A percentile compares a stretch with the other conserved stretches of the same genome.
Conservation (phyloP, 2,888 invertebrate genomes). For the Seira ritae region DNA sequence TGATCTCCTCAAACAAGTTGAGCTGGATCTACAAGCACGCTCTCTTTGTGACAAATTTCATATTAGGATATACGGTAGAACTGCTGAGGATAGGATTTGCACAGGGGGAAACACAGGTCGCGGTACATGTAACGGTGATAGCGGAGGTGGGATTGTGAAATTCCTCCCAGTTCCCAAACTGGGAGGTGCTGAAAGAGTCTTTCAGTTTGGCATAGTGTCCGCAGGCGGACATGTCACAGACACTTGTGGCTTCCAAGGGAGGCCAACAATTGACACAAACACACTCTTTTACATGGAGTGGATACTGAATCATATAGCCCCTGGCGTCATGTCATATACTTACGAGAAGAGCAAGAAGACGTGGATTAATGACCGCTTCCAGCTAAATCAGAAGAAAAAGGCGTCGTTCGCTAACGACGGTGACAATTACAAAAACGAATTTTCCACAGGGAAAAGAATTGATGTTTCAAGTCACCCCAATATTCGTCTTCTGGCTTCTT, state of each 20-base stretch:
- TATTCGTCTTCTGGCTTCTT: constrained; percentile 4
- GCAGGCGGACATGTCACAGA: constrained; percentile 54
- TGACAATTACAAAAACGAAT: constrained; percentile 39
- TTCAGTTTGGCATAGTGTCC: constrained; percentile 67
- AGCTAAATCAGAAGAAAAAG: neutral
- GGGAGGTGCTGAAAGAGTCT: constrained; percentile 44
- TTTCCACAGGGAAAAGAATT: constrained; percentile 51
- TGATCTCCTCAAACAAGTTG: constrained; percentile 50
- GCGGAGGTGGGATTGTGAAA: constrained; percentile 59
- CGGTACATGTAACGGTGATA: constrained; percentile 64
- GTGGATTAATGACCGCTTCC: neutral
- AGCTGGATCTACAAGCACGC: constrained; percentile 57
- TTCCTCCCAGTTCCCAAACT: constrained; percentile 25
- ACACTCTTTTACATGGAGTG: constrained; percentile 68
- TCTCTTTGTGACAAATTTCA: constrained; percentile 66
- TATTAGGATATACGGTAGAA: constrained; percentile 5
- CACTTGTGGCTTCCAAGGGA: constrained; percentile 66
- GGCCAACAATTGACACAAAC: constrained; percentile 65
- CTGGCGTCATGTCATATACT: constrained; percentile 29
- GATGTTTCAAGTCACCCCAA: constrained; percentile 50
- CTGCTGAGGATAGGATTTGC: constrained; percentile 57
- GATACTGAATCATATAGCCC: constrained; percentile 65
- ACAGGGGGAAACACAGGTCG: constrained; percentile 62
- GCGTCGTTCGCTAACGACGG: neutral
- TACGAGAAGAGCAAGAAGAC: neutral